Percentiles rank a stretch among this genome's conserved stretches.
Conservation (phyloP, 1,140 invertebrate genomes). For the Elymnias hypermnestra region DNA sequence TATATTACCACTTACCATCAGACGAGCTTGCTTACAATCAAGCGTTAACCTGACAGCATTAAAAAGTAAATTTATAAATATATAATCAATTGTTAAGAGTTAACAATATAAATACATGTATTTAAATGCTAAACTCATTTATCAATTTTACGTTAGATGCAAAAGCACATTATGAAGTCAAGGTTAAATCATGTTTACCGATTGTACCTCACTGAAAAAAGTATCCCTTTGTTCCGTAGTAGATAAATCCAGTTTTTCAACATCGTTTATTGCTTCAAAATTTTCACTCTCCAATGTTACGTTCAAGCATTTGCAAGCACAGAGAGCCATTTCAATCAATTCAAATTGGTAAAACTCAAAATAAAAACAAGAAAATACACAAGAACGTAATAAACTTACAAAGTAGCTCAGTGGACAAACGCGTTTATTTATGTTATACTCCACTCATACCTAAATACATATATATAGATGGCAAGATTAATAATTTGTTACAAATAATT, state of each 20-base stretch:
- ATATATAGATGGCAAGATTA: too few relatives aligned
- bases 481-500: too few relatives aligned
- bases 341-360: constrained; percentile 30
- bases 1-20: too few relatives aligned
- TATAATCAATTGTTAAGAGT: too few relatives aligned
- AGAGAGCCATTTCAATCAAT: constrained; percentile 57
- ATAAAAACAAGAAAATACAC: constrained; percentile 53
- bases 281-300: constrained; percentile 64
- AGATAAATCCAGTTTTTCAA: constrained; percentile 65
- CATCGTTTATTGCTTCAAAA: constrained; percentile 57
- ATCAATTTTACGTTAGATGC: constrained; percentile 10
- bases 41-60: too few relatives aligned
- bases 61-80: too few relatives aligned
- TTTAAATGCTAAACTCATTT: constrained; percentile 3
- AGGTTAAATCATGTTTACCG: constrained; percentile 70
- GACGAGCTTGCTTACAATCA: too few relatives aligned
- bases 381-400: constrained; percentile 52
- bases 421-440: constrained; percentile 47
- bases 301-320: constrained; percentile 72
- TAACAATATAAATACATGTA: too few relatives aligned
- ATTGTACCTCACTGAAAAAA: constrained; percentile 73
- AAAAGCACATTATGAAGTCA: constrained; percentile 51
- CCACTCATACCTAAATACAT: constrained; percentile 14
- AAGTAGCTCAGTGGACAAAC: constrained; percentile 53
- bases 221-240: constrained; percentile 71